Conservation (phyloP, 2,797 vertebrate genomes). For the Geotrypetes seraphini region DNA sequence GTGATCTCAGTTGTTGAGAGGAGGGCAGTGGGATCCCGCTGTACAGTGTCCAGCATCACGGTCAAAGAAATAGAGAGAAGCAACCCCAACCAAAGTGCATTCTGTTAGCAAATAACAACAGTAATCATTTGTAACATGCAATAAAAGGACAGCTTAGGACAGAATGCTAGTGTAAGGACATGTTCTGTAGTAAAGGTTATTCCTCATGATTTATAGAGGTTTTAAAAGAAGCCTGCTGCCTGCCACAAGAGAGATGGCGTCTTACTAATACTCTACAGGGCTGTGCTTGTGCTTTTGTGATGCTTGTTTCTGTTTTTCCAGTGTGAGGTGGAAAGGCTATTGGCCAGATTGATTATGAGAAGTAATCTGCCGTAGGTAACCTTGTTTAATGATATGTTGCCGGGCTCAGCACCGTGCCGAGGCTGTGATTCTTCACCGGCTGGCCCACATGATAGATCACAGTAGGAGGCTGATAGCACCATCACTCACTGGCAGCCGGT, state of each 20-base stretch:
- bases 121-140: conserved; percentile 23
- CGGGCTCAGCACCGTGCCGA: conserved; percentile 69
- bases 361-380: conserved; percentile 73
- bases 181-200: conserved; percentile 26
- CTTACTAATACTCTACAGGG: conserved; percentile 24
- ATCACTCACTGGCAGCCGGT: conserved; percentile 82
- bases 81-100: conserved; percentile 15
- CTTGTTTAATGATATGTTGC: conserved; percentile 86
- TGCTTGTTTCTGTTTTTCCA: conserved; percentile 47
- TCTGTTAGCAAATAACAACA: conserved; percentile 23
- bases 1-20: too few species aligned
- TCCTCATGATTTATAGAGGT: conserved; percentile 35
- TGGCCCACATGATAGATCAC: conserved; percentile 88
- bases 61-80: too few species aligned
- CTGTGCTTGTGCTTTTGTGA: conserved; percentile 33
- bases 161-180: conserved; percentile 21
- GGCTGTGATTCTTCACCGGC: conserved; percentile 66
- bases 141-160: conserved; percentile 40
- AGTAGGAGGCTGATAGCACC: conserved; percentile 84
- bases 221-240: conserved; percentile 22
- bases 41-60: too few species aligned
- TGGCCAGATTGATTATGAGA: conserved; percentile 72
- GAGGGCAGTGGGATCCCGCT: too few species aligned
- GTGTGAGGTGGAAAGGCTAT: conserved; percentile 53
- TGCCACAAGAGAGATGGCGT: conserved; percentile 29